These are phyloP conservation scores for Lasioglossum marginatum DNA, from an alignment of 2,888 invertebrate species.

Conservation along the genomic window DNA sequence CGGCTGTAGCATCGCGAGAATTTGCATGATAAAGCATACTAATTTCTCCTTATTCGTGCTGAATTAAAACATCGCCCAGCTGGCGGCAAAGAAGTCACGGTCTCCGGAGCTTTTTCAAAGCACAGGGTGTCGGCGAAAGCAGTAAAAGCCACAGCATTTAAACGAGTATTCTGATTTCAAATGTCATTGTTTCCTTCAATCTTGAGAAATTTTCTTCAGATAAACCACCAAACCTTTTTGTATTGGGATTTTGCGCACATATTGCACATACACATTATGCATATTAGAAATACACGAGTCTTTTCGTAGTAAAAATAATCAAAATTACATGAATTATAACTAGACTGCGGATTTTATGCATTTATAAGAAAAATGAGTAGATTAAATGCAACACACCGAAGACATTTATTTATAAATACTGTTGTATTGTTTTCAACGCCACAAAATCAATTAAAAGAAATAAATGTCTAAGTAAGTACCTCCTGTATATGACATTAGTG, in stretches of 20 bases:
- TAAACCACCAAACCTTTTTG: neutral
- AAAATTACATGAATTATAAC: too few relatives aligned
- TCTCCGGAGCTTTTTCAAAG: neutral
- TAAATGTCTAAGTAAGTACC: too few relatives aligned
- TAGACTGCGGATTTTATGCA: too few relatives aligned
- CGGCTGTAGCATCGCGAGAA: conserved; percentile 9
- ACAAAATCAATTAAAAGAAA: too few relatives aligned
- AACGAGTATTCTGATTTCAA: neutral
- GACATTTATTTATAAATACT: neutral
- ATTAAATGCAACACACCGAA: neutral
- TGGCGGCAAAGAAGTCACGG: conserved; percentile 12
- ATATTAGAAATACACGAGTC: neutral
- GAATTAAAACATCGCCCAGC: conserved; percentile 44
- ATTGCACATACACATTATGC: too few relatives aligned
- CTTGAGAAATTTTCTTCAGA: neutral
- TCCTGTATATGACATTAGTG: too few relatives aligned
- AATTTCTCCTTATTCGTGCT: conserved; percentile 40
- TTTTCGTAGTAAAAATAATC: neutral
- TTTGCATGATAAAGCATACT: conserved; percentile 51
- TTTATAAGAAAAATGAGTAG: neutral
- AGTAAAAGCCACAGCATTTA: neutral
- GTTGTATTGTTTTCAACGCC: too few relatives aligned
- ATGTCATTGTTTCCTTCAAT: neutral
- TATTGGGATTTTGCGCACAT: too few relatives aligned
- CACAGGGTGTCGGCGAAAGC: neutral